These are phyloP conservation scores for Morpho deidamia DNA, from an alignment of 2,888 invertebrate species.

Conservation along the genomic window DNA sequence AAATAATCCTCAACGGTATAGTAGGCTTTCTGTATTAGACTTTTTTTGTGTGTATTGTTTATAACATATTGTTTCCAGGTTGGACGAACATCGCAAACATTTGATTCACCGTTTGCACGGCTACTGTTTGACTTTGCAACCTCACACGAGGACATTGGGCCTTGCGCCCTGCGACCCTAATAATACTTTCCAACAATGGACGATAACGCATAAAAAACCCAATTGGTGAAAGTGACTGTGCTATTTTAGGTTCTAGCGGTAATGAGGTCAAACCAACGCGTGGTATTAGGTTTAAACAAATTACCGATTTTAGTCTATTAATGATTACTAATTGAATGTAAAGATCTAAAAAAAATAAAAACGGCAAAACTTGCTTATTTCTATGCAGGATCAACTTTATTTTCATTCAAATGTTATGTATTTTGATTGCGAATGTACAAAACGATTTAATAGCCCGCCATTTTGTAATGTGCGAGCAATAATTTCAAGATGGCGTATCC, in stretches of 20 bases:
- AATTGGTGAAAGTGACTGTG: slow-evolving; percentile 46
- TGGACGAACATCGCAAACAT: slow-evolving; percentile 86
- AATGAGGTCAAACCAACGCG: slow-evolving; percentile 5
- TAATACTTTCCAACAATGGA: slow-evolving; percentile 94
- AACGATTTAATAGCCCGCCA: not conserved
- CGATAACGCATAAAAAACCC: slow-evolving; percentile 73
- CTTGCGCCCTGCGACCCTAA: slow-evolving; percentile 90
- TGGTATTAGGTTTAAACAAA: not conserved
- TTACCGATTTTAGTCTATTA: no score
- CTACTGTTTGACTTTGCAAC: slow-evolving; percentile 91
- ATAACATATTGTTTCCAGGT: slow-evolving; percentile 60
- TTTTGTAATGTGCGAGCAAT: not conserved
- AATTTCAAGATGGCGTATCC: slow-evolving; percentile 5
- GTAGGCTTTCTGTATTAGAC: no score
- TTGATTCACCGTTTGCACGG: slow-evolving; percentile 87
- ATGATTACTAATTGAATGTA: no score
- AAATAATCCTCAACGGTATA: no score
- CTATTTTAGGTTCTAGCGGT: not conserved
- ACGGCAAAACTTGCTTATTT: no score
- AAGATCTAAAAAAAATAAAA: no score
- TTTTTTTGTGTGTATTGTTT: no score
- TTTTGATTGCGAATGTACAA: no score
- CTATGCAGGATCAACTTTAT: no score
- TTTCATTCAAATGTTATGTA: no score
- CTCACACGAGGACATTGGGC: slow-evolving; percentile 86